Base-by-base conservation (phyloP, 2,888 invertebrate genomes). In the Leptopterna dolabrata region DNA sequence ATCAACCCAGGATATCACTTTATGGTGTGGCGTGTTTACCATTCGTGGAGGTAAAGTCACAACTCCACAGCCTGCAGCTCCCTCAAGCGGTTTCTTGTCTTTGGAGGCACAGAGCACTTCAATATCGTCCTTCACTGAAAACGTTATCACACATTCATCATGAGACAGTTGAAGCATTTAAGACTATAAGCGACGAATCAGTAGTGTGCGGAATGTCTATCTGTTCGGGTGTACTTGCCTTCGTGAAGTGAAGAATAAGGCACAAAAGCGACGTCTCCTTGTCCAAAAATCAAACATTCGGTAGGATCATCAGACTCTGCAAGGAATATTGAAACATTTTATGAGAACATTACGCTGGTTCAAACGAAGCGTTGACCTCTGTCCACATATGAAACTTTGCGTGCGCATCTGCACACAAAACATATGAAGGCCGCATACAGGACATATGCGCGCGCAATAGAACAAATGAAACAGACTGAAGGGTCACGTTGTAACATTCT, bases 91-190 rank as follows among this genome's bases (percentile, higher is more conserved):
- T 13, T 93, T 94, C 0, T 93, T 92, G 7, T 94, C 95, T 9
- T 94, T 95, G 90, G 94, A 93, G 0, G 94, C 93, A 90, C 96
- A 96, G 0, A 96, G 92, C 0, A 96, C 92, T 90, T 94, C 93
- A 90, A 88, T 29, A 13, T 88, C 45, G 29, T 87, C 87, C 24
- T 70, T 82, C 16, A 80, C 87, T 82, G 82, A n/a, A 73, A 55
- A 27, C 7, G 36, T 4, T 7, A 7, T 2, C 36, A 2, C 2
- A 36, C 7, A 81, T 55, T n/a, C 16, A 24, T 80, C 47, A 80
- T 43, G 16, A 43, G 43, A 13, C 47, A 47, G 47, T 13, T 13
- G 47, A 11, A 47, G 13, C 19, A 19, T 19, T 70, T 29, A 11
- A n/a, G n/a, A n/a, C n/a, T n/a, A n/a, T n/a, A n/a, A n/a, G n/a